Base-by-base conservation (phyloP, 1,140 invertebrate genomes). In the Lasaia peninsularis region DNA sequence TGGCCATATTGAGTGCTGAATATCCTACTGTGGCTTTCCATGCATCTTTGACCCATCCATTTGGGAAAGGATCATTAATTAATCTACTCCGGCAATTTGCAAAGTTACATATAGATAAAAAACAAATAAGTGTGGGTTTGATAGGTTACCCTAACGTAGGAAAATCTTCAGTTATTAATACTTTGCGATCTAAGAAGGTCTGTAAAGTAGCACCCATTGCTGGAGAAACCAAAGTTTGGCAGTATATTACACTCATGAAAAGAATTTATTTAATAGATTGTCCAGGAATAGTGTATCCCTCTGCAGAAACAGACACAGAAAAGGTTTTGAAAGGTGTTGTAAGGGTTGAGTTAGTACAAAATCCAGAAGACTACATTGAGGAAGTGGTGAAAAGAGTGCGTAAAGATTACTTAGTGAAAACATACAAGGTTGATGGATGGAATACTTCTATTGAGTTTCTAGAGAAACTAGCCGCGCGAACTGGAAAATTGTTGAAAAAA, bases 61-160 rank as follows among this genome's bases (percentile, higher is more conserved):
- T 99, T 90, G 98, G 98, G 37, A 99, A 99, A 92, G 98, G 98
- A 49, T 96, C 98, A 0, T 87, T 99, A 0, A 99, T 99, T 56
- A 98, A 98, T 89, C 86, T 99, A 12, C 88, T 99, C 3, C 91
- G 98, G 20, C 98, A 99, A 81, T 98, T 99, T 91, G 95, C 93
- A n/a, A 98, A 99, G 89, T 89, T 99, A 0, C 98, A 99, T 76
- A 89, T 93, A 51, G 97, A 99, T 73, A 98, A 98, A 74, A 98
- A 99, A 78, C 98, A 99, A 91, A 99, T 99, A 34, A 99, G 97
- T 86, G 97, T 99, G 53, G 99, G 98, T 10, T 96, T 99, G 60
- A 99, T 99, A 80, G 99, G 99, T 0, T 99, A 99, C 89, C 99
- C 99, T 3, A 99, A 99, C 92, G 97, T 98, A 9, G 99, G 99